Percentiles rank a stretch among this genome's conserved stretches.
Conservation (phyloP, 2,797 vertebrate species). For the Neosilurus hyrtlii region DNA sequence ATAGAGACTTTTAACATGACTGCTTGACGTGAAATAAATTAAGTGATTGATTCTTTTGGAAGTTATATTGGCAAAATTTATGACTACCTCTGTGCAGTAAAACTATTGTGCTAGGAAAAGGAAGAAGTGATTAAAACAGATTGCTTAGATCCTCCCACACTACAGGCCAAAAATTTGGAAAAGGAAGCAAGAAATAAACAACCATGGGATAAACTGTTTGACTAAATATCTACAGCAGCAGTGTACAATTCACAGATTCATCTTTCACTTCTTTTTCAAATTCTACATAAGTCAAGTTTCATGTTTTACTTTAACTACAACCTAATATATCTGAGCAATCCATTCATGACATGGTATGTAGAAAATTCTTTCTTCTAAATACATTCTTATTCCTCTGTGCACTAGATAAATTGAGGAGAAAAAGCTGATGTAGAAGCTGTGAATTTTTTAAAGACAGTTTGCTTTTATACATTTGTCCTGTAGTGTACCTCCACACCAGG, state of each 20-base stretch:
- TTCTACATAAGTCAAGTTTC: background rate
- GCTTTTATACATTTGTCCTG: slow-evolving; percentile 13
- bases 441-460: background rate
- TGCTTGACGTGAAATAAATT: slow-evolving; percentile 21
- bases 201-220: background rate
- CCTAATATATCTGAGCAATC: background rate
- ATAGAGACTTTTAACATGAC: background rate
- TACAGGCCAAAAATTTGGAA: background rate
- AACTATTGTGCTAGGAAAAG: slow-evolving; percentile 8
- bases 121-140: slow-evolving; percentile 34
- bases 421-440: background rate
- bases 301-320: background rate
- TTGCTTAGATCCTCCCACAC: background rate
- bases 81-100: background rate
- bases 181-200: background rate
- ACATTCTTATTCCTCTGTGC: background rate
- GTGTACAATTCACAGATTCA: background rate
- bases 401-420: background rate
- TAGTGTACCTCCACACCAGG: slow-evolving; percentile 19
- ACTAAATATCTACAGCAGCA: background rate
- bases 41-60: slow-evolving; percentile 4
- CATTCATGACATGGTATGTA: background rate
- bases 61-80: background rate
- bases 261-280: background rate
- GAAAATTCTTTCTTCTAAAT: background rate